These are phyloP conservation scores for Carpatolechia fugitivella DNA, from an alignment of 2,888 invertebrate genomes.

Conservation along the genomic window DNA sequence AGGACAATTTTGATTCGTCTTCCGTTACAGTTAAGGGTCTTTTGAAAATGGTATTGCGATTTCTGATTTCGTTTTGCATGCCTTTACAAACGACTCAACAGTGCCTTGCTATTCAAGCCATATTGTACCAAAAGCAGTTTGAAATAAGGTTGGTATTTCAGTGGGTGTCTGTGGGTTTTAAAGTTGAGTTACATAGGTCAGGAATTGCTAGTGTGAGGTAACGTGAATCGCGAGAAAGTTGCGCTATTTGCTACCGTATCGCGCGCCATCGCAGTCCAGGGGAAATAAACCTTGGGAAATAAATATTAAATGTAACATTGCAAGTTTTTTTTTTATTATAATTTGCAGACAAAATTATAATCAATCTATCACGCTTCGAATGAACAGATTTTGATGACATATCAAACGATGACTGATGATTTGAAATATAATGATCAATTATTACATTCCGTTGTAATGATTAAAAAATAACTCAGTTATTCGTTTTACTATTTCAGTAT, in stretches of 20 bases:
- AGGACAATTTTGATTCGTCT: conserved; percentile 5
- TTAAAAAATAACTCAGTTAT: no score
- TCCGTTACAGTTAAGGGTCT: conserved; percentile 23
- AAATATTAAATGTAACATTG: no score
- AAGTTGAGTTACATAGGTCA: neutral
- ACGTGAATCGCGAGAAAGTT: conserved; percentile 72
- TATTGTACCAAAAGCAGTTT: no score
- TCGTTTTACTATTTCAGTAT: no score
- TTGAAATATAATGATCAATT: no score
- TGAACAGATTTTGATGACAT: no score
- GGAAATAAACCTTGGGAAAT: conserved; percentile 44
- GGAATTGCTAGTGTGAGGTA: conserved; percentile 66
- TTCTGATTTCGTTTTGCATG: conserved; percentile 53
- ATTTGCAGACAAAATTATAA: no score
- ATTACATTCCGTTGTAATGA: no score
- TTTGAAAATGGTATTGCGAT: conserved; percentile 41
- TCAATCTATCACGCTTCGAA: no score
- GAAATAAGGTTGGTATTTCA: neutral
- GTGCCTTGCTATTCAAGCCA: neutral
- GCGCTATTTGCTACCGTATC: conserved; percentile 78
- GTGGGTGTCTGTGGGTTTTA: neutral
- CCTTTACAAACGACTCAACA: conserved; percentile 33
- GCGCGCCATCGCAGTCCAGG: conserved; percentile 68
- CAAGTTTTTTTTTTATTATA: no score
- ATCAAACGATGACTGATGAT: no score